Base-by-base conservation (phyloP, 1,140 invertebrate genomes). In the Batillaria attramentaria region DNA sequence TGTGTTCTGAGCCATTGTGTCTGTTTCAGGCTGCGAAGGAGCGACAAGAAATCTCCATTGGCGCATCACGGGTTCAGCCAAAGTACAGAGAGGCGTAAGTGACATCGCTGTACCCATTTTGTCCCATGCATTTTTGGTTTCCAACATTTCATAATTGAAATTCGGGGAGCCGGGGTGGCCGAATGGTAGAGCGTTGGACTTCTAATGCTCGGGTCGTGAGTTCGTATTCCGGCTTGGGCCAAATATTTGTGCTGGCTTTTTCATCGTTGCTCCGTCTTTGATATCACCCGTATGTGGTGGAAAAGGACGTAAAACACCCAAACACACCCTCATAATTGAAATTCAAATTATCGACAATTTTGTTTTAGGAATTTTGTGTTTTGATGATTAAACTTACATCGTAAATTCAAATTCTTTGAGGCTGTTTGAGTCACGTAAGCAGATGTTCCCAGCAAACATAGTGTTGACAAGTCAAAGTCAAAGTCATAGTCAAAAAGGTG, bases 41-140 rank as follows among this genome's bases (percentile, higher is more conserved):
- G 43, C 85, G 88, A 80, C 89, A 90, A 69, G 84, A 89, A 75
- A 78, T 87, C 6, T 87, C 89, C 0, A 86, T 91, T 62, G 89
- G 90, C 46, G 88, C 88, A 24, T 90, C 89, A 20, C 79, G 89
- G 76, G 81, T 90, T 62, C 85, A 87, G 42, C 84, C 82, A 16
- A 88, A 86, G 72, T 88, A 88, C 81, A 87, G 84, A 79, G 78
- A 89, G 57, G 33, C 68, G 89, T 90, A 84, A 88, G 86, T 85
- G 65, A 24, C 28, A 39, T 24, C 41, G 24, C 20, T 70, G 42
- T 20, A 42, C 24, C 80, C 39, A 28, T 41, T 24, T 33, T 39
- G 20, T n/a, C 16, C 16, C 24, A 66, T 42, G 3, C 20, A 31
- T 77, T 37, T 69, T 41, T 41, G 28, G 62, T 35, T 37, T 18